phyloP scores from a whole-genome alignment of 2,797 vertebrate species.

The Chloroceryle inda region DNA sequence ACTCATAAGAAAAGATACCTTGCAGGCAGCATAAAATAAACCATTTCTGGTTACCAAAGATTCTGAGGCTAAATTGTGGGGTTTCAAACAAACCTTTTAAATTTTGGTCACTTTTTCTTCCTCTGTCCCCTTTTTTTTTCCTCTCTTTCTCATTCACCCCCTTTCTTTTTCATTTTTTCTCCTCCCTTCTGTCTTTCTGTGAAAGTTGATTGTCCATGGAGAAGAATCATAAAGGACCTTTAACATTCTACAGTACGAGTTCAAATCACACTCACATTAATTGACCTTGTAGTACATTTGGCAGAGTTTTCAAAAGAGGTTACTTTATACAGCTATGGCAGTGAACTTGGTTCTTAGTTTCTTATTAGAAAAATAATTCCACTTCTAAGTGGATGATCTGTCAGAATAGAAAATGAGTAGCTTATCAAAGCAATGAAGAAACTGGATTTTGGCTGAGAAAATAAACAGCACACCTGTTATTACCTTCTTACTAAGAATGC shows the following conservation, averaged over 20 bases:
- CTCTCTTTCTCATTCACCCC: background rate
- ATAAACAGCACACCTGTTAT: slow-evolving; percentile 8
- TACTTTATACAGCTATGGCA: background rate
- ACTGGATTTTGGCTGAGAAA: slow-evolving; percentile 23
- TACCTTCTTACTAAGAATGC: background rate
- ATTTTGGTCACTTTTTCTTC: background rate
- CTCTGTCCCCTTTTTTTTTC: background rate
- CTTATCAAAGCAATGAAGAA: background rate
- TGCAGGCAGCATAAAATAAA: background rate
- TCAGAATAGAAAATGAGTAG: background rate
- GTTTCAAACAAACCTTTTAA: background rate
- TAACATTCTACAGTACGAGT: background rate
- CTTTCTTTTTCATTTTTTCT: background rate
- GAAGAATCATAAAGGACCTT: slow-evolving; percentile 1
- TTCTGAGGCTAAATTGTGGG: background rate
- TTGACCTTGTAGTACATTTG: slow-evolving; percentile 24
- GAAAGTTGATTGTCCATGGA: background rate
- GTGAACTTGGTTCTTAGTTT: background rate
- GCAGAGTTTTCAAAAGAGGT: slow-evolving; percentile 32
- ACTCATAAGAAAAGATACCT: background rate
- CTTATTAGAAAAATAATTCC: slow-evolving; percentile 25
- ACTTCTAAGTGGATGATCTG: background rate
- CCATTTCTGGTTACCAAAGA: background rate
- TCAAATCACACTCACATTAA: background rate
- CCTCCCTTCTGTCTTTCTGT: background rate